Evolutionary conservation across 1,140 invertebrate genomes (phyloP).

Genomic region (Drosophila gunungcola): DNA sequence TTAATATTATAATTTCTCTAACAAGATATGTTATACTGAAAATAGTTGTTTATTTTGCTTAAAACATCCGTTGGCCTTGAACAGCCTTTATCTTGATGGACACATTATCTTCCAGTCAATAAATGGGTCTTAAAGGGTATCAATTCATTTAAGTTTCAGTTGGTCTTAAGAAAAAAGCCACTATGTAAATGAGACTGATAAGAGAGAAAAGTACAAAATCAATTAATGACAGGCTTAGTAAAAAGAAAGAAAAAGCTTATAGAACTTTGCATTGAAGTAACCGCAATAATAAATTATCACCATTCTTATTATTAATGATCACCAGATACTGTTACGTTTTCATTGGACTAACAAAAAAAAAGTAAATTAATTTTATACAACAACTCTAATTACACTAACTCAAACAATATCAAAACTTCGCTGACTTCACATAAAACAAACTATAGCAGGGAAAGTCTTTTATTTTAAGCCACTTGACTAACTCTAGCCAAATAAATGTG

Average conservation of each 20-base stretch:
- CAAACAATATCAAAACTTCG: background rate
- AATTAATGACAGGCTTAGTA: constrained; percentile 2
- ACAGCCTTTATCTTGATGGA: background rate
- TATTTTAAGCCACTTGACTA: constrained; percentile 51
- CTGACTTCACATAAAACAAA: constrained; percentile 22
- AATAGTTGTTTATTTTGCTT: background rate
- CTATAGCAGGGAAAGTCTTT: constrained; percentile 41
- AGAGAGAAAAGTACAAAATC: background rate
- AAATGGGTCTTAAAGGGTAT: background rate
- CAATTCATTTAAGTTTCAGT: background rate
- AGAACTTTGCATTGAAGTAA: constrained; percentile 2
- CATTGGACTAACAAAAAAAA: too few relatives aligned
- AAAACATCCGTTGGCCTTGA: constrained; percentile 1
- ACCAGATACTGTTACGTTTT: too few relatives aligned
- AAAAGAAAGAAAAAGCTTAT: background rate
- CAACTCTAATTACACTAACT: background rate
- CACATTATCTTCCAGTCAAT: constrained; percentile 10
- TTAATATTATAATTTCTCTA: too few relatives aligned
- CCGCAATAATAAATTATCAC: background rate
- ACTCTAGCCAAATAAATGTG: constrained; percentile 21
- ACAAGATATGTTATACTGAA: background rate
- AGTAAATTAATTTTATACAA: too few relatives aligned
- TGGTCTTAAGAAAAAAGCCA: background rate
- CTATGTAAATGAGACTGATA: constrained; percentile 30
- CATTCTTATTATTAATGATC: too few relatives aligned